phyloP scores from a whole-genome alignment of 1,140 invertebrate species.

The Drosophila sucinea region DNA sequence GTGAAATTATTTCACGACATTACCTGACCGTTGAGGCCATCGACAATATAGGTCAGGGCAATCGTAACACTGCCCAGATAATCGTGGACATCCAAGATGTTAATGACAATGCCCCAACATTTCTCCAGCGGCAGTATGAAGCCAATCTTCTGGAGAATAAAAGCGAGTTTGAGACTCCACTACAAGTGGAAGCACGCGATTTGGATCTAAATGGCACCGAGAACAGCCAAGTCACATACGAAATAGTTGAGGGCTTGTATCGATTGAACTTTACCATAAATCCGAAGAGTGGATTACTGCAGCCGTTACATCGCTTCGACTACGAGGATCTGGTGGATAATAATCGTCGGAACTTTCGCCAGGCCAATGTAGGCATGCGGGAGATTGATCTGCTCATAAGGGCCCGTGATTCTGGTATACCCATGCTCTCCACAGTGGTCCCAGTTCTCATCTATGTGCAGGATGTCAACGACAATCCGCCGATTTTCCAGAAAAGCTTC shows the following conservation, averaged over 20 bases:
- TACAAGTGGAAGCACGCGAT: constrained; percentile 92
- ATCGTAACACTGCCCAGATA: constrained; percentile 93
- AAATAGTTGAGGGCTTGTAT: constrained; percentile 90
- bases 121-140: constrained; percentile 92
- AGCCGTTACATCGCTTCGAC: constrained; percentile 88
- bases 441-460: constrained; percentile 92
- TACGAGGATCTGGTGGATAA: constrained; percentile 87
- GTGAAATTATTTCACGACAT: constrained; percentile 93
- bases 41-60: constrained; percentile 93
- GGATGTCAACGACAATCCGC: constrained; percentile 94
- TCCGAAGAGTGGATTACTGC: constrained; percentile 88
- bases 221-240: constrained; percentile 93
- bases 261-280: constrained; percentile 93
- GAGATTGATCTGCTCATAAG: constrained; percentile 90
- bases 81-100: constrained; percentile 94
- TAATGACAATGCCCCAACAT: constrained; percentile 93
- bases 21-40: constrained; percentile 96
- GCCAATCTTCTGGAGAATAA: constrained; percentile 92
- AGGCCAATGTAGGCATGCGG: constrained; percentile 85
- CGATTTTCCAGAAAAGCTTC: constrained; percentile 89
- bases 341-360: constrained; percentile 24
- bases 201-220: constrained; percentile 93
- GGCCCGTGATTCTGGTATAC: constrained; percentile 91
- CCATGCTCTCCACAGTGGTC: constrained; percentile 89
- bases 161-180: constrained; percentile 89